Evolutionary conservation across 2,113 vertebrate species (phyloP), one percentile per base, ranked within the genome.

Genomic region (Bombycilla garrulus): DNA sequence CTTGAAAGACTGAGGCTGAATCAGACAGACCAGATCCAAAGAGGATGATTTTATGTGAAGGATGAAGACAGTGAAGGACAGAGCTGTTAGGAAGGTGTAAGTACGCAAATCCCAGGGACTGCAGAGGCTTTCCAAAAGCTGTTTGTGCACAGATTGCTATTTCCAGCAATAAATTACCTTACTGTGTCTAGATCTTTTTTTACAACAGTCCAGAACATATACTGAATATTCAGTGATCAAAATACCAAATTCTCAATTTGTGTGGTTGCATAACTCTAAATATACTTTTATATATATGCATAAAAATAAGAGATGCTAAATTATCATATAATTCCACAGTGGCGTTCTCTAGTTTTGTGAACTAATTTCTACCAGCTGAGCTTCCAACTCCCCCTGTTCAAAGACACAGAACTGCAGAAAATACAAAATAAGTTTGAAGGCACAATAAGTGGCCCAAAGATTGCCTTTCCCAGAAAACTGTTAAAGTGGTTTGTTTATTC

Each of bases 401-500:
- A 64, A 82, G 66, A 85, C 21, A 18, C 9, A 29, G 42, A 85
- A 58, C 16, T 73, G 42, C 12, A 95, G 42, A 69, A 93, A 84
- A 79, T 2, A 80, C 9, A 72, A 61, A 73, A 86, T 9, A 5
- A 86, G 33, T 36, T 0, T 56, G 38, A 64, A 82, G 35, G 53
- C 50, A 86, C 25, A 81, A 51, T 44, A 82, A 29, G 13, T 20
- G 6, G 57, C 23, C 15, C 58, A 70, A 65, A 81, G n/a, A 85
- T 35, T 76, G 69, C 70, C 56, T 81, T 87, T 72, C 70, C 82
- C 95, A 90, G 90, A 92, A 96, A 96, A 92, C 77, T 73, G 82
- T 84, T 93, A 58, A 83, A 95, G 82, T 91, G 78, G 18, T 97
- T 98, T 98, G 53, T 97, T 98, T 98, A 98, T 98, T 98, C 92